A percentile compares a stretch with the other conserved stretches of the same genome.
Conservation (phyloP, 2,888 invertebrate species). For the Caenorhabditis sinica region DNA sequence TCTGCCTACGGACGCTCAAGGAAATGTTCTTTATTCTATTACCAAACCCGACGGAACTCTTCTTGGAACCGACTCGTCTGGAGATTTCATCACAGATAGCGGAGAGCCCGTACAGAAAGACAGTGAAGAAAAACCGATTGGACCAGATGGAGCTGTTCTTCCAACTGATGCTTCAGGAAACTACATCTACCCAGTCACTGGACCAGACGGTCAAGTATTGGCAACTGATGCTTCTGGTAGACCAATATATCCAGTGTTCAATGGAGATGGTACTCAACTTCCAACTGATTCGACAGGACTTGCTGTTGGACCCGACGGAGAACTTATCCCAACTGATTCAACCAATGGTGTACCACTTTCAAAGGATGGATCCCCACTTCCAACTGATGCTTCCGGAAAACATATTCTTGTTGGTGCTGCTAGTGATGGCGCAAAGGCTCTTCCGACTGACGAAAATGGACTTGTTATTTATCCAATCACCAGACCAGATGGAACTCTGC, state of each 20-base stretch:
- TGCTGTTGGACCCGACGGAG: constrained; percentile 63
- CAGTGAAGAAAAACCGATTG: constrained; percentile 53
- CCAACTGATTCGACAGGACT: constrained; percentile 62
- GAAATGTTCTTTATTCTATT: constrained; percentile 19
- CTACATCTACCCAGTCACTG: constrained; percentile 62
- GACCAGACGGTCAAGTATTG: constrained; percentile 71
- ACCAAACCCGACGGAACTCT: constrained; percentile 22
- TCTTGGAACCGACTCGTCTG: constrained; percentile 24
- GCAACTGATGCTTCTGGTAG: constrained; percentile 59
- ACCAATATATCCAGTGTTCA: constrained; percentile 65
- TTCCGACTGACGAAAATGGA: constrained; percentile 62
- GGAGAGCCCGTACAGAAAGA: too few relatives aligned
- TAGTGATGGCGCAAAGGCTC: constrained; percentile 32
- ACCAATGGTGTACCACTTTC: constrained; percentile 49
- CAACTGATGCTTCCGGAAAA: constrained; percentile 58
- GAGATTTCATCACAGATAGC: constrained; percentile 36
- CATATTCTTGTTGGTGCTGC: constrained; percentile 43
- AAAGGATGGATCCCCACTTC: constrained; percentile 64
- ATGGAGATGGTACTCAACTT: constrained; percentile 57
- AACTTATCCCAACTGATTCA: constrained; percentile 65
- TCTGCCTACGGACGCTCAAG: constrained; percentile 2
- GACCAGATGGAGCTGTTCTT: constrained; percentile 64
- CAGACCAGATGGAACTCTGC: constrained; percentile 61
- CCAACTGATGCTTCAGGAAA: constrained; percentile 58
- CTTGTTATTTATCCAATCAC: constrained; percentile 58